A percentile compares a stretch with the other conserved stretches of the same genome.
phyloP scores from a whole-genome alignment of 2,797 vertebrate species.

The Megaceryle alcyon region DNA sequence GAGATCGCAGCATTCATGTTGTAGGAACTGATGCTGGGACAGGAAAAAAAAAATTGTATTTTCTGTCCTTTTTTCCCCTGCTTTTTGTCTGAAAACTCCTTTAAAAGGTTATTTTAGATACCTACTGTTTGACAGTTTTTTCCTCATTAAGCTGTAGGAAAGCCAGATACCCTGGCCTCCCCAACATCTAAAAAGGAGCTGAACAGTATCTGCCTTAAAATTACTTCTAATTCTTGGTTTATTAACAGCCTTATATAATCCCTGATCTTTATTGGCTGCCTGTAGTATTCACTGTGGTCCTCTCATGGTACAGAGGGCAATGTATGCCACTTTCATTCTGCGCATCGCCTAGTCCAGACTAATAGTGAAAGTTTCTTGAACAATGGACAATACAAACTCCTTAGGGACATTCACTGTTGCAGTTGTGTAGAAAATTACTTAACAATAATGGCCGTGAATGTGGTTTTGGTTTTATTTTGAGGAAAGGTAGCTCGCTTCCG shows the following conservation, averaged over 20 bases:
- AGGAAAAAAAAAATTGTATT: background rate
- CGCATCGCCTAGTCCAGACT: too few relatives aligned
- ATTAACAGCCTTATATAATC: background rate
- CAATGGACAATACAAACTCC: background rate
- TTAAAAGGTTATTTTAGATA: background rate
- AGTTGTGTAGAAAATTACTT: background rate
- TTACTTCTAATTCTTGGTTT: background rate
- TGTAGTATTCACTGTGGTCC: background rate
- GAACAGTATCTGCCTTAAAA: background rate
- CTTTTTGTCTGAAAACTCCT: background rate
- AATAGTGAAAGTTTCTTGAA: background rate
- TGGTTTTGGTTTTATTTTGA: background rate
- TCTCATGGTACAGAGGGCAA: background rate
- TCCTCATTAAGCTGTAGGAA: background rate
- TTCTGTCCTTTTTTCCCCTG: accelerated
- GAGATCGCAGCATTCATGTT: background rate
- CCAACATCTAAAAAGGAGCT: background rate
- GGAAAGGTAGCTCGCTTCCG: background rate
- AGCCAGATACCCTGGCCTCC: background rate
- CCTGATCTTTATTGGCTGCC: background rate
- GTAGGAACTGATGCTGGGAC: background rate
- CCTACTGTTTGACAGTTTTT: background rate
- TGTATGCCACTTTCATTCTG: background rate
- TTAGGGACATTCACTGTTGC: background rate
- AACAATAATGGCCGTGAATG: background rate